Conservation (phyloP, 23 tunicate genomes). For the Styela clava region DNA sequence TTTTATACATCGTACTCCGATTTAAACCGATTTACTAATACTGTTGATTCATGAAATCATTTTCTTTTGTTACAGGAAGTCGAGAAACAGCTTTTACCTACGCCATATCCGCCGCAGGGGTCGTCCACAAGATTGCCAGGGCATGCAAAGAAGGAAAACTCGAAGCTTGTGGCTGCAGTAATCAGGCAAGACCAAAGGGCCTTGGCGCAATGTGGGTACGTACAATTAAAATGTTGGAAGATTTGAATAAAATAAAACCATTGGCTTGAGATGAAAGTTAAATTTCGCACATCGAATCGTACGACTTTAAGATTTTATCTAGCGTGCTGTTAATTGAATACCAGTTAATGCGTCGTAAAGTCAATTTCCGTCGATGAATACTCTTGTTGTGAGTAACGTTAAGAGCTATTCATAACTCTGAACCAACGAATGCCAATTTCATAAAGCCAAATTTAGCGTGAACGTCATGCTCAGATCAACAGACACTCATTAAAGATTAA, state of each 20-base stretch:
- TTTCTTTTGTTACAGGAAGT: conserved; percentile 56
- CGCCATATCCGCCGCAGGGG: conserved; percentile 98
- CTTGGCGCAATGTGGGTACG: conserved; percentile 71
- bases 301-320: too few relatives aligned
- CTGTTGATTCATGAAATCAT: too few relatives aligned
- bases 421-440: neutral
- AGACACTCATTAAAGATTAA: neutral
- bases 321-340: too few relatives aligned
- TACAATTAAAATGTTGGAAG: neutral
- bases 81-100: conserved; percentile 93
- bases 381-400: neutral
- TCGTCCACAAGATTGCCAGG: conserved; percentile 85
- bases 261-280: too few relatives aligned
- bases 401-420: neutral
- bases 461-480: neutral
- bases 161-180: conserved; percentile 74
- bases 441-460: neutral
- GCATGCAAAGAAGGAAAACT: conserved; percentile 82
- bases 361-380: neutral
- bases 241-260: too few relatives aligned
- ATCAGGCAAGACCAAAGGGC: conserved; percentile 60
- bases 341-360: too few relatives aligned
- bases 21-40: too few relatives aligned
- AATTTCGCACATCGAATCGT: too few relatives aligned
- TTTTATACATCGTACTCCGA: too few relatives aligned